Base-by-base conservation (phyloP, 2,888 invertebrate species). In the Oligia latruncula region DNA sequence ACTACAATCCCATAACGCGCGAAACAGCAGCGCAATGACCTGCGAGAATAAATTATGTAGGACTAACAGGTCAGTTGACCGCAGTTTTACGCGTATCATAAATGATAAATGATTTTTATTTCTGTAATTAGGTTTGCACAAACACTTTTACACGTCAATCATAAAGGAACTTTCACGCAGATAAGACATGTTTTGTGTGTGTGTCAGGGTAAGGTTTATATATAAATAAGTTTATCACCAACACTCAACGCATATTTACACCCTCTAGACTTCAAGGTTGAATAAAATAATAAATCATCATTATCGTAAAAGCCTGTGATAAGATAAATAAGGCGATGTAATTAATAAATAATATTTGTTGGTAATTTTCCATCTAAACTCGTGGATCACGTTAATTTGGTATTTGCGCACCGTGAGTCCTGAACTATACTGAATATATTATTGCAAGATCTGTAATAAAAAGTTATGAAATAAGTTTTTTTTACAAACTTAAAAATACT, bases 301-400 rank as follows among this genome's bases (percentile, higher is more conserved):
- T 76, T 81, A 76, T 71, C 46, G 49, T 74, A 17, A 70, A 82
- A 75, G 78, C 86, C 58, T 74, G n/a, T 70, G 84, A 84, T 84
- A 84, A 84, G 83, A 78, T 84, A 70, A 62, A 35, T 13, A 64
- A 43, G 23, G 23, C 2, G 17, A 15, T 72, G 15, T 71, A 15
- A 72, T 70, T 71, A 46, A 80, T 65, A 52, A 60, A 43, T 64
- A 49, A 82, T 62, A 49, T 75, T 62, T n/a, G 40, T 78, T 4
- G 52, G 71, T 68, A 70, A 70, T 58, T 72, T 84, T 79, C 79
- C 84, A 73, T 64, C 29, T n/a, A n/a, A 60, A 67, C 13, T n/a
- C 35, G 52, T n/a, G n/a, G 43, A 35, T 80, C 6, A 29, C n/a
- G 46, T 58, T 64, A 2, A 5, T 46, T n/a, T 20, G 23, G 55